Percentiles rank a stretch among this genome's conserved stretches.
phyloP scores from a whole-genome alignment of 2,888 invertebrate species.

The Steinernema carpocapsae region DNA sequence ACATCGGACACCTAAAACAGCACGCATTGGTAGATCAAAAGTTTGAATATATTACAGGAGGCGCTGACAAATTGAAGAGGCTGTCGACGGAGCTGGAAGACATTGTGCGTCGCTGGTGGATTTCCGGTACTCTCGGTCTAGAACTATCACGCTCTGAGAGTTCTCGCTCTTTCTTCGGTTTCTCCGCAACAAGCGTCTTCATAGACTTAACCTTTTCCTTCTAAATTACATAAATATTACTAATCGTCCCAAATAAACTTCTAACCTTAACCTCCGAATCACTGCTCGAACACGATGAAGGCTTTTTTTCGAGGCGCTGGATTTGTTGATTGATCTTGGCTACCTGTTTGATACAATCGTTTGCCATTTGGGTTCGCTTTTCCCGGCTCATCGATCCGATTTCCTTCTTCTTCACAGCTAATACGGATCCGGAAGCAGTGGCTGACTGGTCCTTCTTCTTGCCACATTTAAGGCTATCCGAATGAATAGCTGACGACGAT shows the following conservation, averaged over 20 bases:
- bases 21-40: no score
- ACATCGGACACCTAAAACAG: neutral
- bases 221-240: no score
- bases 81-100: no score
- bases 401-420: conserved; percentile 6
- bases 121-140: no score
- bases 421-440: neutral
- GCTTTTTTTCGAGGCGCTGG: conserved; percentile 1
- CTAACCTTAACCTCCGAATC: neutral
- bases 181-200: no score
- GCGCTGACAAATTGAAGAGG: no score
- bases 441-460: neutral
- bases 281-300: neutral
- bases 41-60: no score
- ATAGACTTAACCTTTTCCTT: no score
- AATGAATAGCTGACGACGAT: neutral
- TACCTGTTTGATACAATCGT: neutral
- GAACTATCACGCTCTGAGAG: no score
- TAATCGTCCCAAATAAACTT: no score
- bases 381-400: neutral
- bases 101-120: no score
- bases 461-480: neutral
- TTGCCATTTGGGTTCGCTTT: neutral
- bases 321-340: neutral
- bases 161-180: no score